Evolutionary conservation across 2,888 invertebrate genomes (phyloP).

Genomic region (Parnassius smintheus): DNA sequence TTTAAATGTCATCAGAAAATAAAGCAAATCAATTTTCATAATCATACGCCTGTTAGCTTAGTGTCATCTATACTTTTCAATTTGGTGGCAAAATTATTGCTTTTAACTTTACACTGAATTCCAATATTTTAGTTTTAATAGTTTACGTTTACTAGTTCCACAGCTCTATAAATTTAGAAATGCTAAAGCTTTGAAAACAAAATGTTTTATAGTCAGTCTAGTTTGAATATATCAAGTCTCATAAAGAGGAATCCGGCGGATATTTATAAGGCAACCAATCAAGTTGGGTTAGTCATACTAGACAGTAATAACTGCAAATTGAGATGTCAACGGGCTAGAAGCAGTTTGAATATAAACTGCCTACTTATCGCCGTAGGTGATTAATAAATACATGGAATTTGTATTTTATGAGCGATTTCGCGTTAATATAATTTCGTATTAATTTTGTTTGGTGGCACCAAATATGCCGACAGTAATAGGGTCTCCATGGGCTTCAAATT

Average conservation of each 20-base stretch:
- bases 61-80: too few relatives aligned
- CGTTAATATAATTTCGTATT: slow-evolving; percentile 23
- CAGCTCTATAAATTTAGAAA: slow-evolving; percentile 5
- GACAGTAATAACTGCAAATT: slow-evolving; percentile 55
- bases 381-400: slow-evolving; percentile 52
- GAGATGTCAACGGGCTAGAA: slow-evolving; percentile 62
- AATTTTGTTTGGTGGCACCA: slow-evolving; percentile 11
- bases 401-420: slow-evolving; percentile 61
- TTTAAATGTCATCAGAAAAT: too few relatives aligned
- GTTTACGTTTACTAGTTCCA: background rate
- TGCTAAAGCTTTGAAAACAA: slow-evolving; percentile 9
- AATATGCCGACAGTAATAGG: slow-evolving; percentile 14
- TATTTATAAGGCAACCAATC: slow-evolving; percentile 31
- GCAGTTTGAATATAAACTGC: slow-evolving; percentile 66
- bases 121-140: too few relatives aligned
- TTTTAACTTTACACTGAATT: too few relatives aligned
- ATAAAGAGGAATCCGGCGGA: slow-evolving; percentile 24
- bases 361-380: slow-evolving; percentile 60
- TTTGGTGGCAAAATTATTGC: too few relatives aligned
- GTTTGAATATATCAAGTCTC: slow-evolving; percentile 19
- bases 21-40: too few relatives aligned
- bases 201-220: slow-evolving; percentile 14
- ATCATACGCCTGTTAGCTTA: too few relatives aligned
- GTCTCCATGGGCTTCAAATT: background rate
- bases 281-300: slow-evolving; percentile 34